Evolutionary conservation across 1,140 invertebrate species (phyloP), one percentile per base, ranked within the genome.

Genomic region (Tribolium castaneum): DNA sequence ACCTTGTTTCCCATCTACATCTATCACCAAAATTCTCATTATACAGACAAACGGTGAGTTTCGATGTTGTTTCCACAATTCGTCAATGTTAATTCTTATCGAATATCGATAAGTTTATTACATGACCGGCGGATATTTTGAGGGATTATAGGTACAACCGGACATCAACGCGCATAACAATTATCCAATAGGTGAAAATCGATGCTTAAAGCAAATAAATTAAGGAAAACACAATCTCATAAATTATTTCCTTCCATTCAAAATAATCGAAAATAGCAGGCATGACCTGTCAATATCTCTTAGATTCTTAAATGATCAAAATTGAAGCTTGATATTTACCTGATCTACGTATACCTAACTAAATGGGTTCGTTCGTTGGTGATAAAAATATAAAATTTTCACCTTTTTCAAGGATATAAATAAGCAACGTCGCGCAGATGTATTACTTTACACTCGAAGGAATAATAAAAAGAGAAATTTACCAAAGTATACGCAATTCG

Each of bases 111-210:
- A 72, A n/a, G 12, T 72, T 25, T 16, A 5, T 13, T 9, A 45
- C 9, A 6, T 9, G 22, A 52, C 70, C 16, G 16, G 16, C 25
- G 6, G 22, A 35, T 10, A 25, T n/a, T 66, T 66, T 9, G 16
- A 59, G 1, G 19, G n/a, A 59, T 25, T 59, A 56, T 12, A 19
- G 16, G 16, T 19, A 19, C 16, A 30, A 35, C 3, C n/a, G 56
- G 56, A 62, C 56, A 30, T 12, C 16, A 14, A 1, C 56, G 56
- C 56, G 56, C 30, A 66, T 39, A 39, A 35, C 59, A 66, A 66
- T 66, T 66, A 66, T 66, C 56, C 56, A 62, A 62, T 39, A 66
- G n/a, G n/a, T 30, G 30, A 66, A 66, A 35, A 66, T 66, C 59
- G 30, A 66, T 66, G 12, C n/a, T 4, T 0, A 66, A 66, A 34